Evolutionary conservation across 23 tunicate genomes (phyloP).

Genomic region (Styela clava): DNA sequence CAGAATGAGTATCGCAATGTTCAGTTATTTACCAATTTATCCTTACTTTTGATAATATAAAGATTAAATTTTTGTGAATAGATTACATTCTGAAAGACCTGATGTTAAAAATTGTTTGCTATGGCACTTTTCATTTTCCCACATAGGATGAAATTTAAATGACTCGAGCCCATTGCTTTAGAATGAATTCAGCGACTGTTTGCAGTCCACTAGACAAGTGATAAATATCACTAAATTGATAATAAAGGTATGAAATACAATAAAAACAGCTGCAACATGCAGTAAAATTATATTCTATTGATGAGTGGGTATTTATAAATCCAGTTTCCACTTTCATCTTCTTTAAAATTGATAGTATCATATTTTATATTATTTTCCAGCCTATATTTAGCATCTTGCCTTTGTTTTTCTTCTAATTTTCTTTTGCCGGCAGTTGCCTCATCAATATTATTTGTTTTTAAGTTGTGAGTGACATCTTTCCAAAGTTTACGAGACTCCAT

Average conservation of each 20-base stretch:
- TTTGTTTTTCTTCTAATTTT: constrained; percentile 69
- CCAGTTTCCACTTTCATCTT: constrained; percentile 84
- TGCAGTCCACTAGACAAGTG: too few species aligned
- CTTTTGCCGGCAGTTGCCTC: constrained; percentile 82
- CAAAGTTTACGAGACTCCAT: constrained; percentile 85
- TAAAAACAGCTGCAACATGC: neutral
- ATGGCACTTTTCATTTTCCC: too few species aligned
- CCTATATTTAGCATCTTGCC: constrained; percentile 81
- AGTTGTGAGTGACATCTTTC: constrained; percentile 72
- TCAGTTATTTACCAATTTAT: too few species aligned
- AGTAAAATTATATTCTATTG: constrained; percentile 22
- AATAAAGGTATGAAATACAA: too few species aligned
- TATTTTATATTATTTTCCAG: constrained; percentile 57
- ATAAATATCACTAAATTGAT: neutral
- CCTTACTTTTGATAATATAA: too few species aligned
- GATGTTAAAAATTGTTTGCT: too few species aligned
- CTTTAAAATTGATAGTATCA: constrained; percentile 65
- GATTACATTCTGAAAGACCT: too few species aligned
- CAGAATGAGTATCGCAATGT: too few species aligned
- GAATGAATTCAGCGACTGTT: too few species aligned
- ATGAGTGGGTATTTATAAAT: constrained; percentile 47
- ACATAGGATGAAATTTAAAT: too few species aligned
- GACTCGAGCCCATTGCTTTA: too few species aligned
- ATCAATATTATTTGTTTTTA: constrained; percentile 79
- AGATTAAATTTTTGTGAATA: too few species aligned